Evolutionary conservation across 1,140 invertebrate genomes (phyloP), one percentile per base, ranked within the genome.

Genomic region (Pygmarrhopalites habei): DNA sequence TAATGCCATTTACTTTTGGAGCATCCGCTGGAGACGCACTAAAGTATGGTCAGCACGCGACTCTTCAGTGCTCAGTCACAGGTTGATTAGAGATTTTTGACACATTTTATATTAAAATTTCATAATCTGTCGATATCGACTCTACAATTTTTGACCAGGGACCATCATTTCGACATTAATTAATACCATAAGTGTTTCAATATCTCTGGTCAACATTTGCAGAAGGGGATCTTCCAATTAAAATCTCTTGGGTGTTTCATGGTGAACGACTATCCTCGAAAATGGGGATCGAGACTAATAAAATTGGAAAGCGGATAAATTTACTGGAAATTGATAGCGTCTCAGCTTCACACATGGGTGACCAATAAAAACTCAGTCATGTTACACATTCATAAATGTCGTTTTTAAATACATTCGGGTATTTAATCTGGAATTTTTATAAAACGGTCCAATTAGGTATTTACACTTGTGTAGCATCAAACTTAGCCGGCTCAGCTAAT

Each of bases 241-340:
- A 51, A 23, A 58, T 73, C 21, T 60, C 39, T 10, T 68, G 66
- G 66, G 53, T 39, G 12, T 64, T 65, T 39, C 65, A 67, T 21
- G 55, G 60, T 19, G 21, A 35, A 19, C 35, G 58, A 23, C 39
- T 58, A 25, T 62, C 44, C 10, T 28, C 41, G n/a, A 60, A 67
- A 44, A 67, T 41, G 39, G 65, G 65, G 10, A 56, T 67, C 7
- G 26, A 29, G 7, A 60, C 58, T n/a, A 73, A 73, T 67, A 75
- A 76, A 68, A 12, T 73, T 19, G 72, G 72, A 25, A 59, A 77
- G 52, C 77, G 77, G 72, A 80, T 83, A 39, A 88, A 85, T 69
- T 81, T 86, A 47, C 76, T 92, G 65, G 86, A 83, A 60, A 89
- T 92, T 70, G 84, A 88, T 71, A 83, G 83, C 64, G 86, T 87